Percentiles rank a stretch among this genome's conserved stretches.
phyloP scores from a whole-genome alignment of 2,888 invertebrate genomes.

The Penaeus monodon region DNA sequence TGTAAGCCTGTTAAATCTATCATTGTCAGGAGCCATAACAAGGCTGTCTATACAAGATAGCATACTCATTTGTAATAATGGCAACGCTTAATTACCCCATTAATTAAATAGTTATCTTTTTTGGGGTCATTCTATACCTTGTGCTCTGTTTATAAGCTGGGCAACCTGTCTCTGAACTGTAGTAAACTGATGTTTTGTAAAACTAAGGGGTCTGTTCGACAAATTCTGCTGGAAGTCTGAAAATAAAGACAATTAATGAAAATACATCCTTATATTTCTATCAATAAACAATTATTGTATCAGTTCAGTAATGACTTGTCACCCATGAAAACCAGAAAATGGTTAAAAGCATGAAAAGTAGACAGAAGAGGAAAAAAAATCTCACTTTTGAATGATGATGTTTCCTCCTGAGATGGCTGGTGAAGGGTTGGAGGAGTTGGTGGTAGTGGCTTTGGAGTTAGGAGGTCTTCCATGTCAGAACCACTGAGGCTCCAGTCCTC shows the following conservation, averaged over 20 bases:
- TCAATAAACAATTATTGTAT: not conserved
- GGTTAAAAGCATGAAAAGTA: not conserved
- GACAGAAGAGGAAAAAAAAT: not conserved
- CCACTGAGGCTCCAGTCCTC: conserved; percentile 57
- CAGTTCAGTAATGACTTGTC: not conserved
- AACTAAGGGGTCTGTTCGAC: conserved; percentile 60
- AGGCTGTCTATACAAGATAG: no score
- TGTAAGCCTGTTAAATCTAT: no score
- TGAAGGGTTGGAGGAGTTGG: conserved; percentile 50
- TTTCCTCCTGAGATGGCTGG: conserved; percentile 60
- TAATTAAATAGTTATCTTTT: no score
- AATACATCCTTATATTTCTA: not conserved
- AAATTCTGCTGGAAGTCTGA: conserved; percentile 58
- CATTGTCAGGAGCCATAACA: no score
- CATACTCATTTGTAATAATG: no score
- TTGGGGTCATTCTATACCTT: conserved; percentile 42
- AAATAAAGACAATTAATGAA: not conserved
- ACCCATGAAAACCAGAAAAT: not conserved
- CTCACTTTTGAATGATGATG: conserved; percentile 62
- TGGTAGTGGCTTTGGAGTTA: conserved; percentile 49
- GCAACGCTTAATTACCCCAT: no score
- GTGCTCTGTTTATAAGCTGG: conserved; percentile 57
- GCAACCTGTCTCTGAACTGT: conserved; percentile 62
- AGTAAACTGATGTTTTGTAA: conserved; percentile 62
- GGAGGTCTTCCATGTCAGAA: conserved; percentile 58